Evolutionary conservation across 2,888 invertebrate species (phyloP).

Genomic region (Seira sanloemensis): DNA sequence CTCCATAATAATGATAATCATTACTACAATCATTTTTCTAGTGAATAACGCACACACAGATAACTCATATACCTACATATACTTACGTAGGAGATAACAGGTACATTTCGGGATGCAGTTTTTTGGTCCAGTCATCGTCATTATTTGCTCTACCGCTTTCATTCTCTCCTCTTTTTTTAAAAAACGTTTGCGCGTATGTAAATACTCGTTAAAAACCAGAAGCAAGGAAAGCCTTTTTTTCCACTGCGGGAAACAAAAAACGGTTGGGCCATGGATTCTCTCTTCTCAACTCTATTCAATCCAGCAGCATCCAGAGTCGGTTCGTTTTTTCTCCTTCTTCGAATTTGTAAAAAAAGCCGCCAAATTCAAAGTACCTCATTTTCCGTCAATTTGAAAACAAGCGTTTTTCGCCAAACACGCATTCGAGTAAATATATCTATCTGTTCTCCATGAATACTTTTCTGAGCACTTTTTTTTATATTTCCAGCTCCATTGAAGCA

Average conservation of each 20-base stretch:
- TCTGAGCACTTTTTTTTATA: no score
- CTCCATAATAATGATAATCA: constrained; percentile 40
- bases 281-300: not conserved
- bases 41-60: no score
- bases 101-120: no score
- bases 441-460: no score
- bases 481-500: not conserved
- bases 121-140: not conserved
- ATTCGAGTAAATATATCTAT: no score
- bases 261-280: no score
- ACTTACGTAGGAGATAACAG: no score
- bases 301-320: not conserved
- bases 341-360: not conserved
- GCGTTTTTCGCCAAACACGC: no score
- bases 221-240: not conserved
- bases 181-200: not conserved
- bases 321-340: not conserved
- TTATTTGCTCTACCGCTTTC: not conserved
- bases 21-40: not conserved
- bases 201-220: not conserved
- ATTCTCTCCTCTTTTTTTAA: not conserved
- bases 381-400: not conserved
- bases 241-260: no score
- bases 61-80: no score
- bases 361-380: not conserved